A percentile compares a stretch with the other conserved stretches of the same genome.
Conservation (phyloP, 2,113 vertebrate genomes). For the Platichthys stellatus region DNA sequence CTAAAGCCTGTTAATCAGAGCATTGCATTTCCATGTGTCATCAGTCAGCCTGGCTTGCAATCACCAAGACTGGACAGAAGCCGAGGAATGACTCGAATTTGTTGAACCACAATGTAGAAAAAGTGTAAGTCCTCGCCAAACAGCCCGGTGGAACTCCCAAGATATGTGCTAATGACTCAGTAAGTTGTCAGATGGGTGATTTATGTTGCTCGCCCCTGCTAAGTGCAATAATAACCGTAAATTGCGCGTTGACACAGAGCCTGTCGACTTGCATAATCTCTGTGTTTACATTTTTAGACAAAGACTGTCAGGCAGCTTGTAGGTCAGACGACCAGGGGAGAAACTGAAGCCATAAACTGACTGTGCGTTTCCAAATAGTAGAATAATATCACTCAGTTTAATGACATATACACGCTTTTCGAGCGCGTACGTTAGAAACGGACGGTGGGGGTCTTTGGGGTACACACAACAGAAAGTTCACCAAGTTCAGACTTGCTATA, state of each 20-base stretch:
- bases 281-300: slow-evolving; percentile 74
- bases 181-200: background rate
- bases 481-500: slow-evolving; percentile 74
- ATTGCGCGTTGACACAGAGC: background rate
- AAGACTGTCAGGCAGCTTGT: slow-evolving; percentile 56
- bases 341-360: background rate
- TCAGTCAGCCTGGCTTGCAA: background rate
- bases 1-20: background rate
- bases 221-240: background rate
- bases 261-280: slow-evolving; percentile 17
- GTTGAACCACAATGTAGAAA: slow-evolving; percentile 16
- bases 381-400: background rate
- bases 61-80: background rate
- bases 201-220: background rate
- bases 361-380: background rate
- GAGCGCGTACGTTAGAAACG: background rate
- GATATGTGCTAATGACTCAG: slow-evolving; percentile 1
- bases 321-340: slow-evolving; percentile 35
- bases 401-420: background rate
- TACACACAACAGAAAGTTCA: slow-evolving; percentile 72
- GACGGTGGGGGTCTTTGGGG: background rate
- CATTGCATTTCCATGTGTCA: background rate
- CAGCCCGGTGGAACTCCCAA: slow-evolving; percentile 4
- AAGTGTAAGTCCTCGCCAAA: slow-evolving; percentile 1
- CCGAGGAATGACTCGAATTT: slow-evolving; percentile 5